Evolutionary conservation across 2,888 invertebrate genomes (phyloP).

Genomic region (Gandaritis pyraliata): DNA sequence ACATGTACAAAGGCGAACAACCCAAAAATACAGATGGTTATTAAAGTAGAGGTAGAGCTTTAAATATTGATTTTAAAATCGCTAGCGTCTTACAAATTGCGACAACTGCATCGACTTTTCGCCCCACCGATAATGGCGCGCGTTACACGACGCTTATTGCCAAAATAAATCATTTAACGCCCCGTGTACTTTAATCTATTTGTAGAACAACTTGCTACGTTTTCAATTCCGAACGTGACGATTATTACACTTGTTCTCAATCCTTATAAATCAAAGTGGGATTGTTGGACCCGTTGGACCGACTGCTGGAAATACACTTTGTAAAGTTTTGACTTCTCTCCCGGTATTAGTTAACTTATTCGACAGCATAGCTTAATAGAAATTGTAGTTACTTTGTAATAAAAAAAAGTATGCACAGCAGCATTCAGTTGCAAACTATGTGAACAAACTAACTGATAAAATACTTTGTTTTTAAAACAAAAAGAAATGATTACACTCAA

Average conservation of each 20-base stretch:
- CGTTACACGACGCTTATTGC: constrained; percentile 79
- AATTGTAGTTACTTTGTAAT: too few relatives aligned
- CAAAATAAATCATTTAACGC: constrained; percentile 73
- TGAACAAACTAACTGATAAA: too few relatives aligned
- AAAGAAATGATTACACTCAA: too few relatives aligned
- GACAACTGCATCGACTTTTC: constrained; percentile 37
- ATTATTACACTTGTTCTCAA: constrained; percentile 32
- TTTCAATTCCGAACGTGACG: constrained; percentile 36
- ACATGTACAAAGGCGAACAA: too few relatives aligned
- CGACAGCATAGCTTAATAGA: too few relatives aligned
- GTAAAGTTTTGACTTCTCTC: not conserved
- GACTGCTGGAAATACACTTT: not conserved
- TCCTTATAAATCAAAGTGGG: constrained; percentile 25
- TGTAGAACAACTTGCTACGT: constrained; percentile 46
- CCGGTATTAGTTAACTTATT: too few relatives aligned
- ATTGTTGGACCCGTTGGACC: constrained; percentile 4
- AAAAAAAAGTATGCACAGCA: too few relatives aligned
- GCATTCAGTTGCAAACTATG: too few relatives aligned
- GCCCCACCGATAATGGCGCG: constrained; percentile 63
- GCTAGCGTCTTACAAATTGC: constrained; percentile 37
- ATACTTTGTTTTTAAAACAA: too few relatives aligned
- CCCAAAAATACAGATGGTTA: too few relatives aligned
- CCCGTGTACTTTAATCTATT: constrained; percentile 60
- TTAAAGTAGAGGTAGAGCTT: too few relatives aligned
- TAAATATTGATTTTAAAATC: not conserved